Conservation (phyloP, 2,113 vertebrate genomes). For the Sceloporus tristichus region DNA sequence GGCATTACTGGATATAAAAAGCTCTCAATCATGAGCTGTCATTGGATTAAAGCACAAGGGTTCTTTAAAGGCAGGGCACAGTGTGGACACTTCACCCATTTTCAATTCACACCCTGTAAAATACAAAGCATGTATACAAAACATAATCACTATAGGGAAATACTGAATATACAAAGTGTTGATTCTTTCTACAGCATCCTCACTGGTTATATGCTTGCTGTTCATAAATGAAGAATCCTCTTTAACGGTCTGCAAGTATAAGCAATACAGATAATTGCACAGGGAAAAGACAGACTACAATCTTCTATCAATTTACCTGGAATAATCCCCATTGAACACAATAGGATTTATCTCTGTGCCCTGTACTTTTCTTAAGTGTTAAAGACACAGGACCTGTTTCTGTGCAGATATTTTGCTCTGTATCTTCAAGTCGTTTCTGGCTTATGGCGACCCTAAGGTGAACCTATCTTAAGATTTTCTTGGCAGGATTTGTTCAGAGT, state of each 20-base stretch:
- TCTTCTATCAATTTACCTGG: not conserved
- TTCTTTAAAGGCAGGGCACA: not conserved
- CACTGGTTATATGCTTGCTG: not conserved
- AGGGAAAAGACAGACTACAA: not conserved
- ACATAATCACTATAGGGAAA: not conserved
- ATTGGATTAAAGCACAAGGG: not conserved
- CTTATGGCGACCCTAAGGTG: too few relatives aligned
- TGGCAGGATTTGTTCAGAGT: too few relatives aligned
- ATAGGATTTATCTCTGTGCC: not conserved
- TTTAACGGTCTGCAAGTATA: not conserved
- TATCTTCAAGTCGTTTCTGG: too few relatives aligned
- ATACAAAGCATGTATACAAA: not conserved
- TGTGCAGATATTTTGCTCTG: too few relatives aligned
- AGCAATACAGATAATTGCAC: not conserved
- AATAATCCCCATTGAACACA: not conserved
- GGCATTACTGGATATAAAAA: not conserved
- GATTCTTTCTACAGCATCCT: not conserved
- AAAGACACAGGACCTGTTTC: not conserved
- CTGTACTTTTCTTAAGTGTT: not conserved
- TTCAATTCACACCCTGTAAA: not conserved
- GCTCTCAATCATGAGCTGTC: not conserved
- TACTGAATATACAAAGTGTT: not conserved
- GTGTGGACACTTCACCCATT: not conserved
- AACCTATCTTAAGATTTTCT: too few relatives aligned
- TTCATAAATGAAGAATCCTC: not conserved